Evolutionary conservation across 2,113 vertebrate species (phyloP), one percentile per base, ranked within the genome.

Genomic region (Choloepus hoffmanni): DNA sequence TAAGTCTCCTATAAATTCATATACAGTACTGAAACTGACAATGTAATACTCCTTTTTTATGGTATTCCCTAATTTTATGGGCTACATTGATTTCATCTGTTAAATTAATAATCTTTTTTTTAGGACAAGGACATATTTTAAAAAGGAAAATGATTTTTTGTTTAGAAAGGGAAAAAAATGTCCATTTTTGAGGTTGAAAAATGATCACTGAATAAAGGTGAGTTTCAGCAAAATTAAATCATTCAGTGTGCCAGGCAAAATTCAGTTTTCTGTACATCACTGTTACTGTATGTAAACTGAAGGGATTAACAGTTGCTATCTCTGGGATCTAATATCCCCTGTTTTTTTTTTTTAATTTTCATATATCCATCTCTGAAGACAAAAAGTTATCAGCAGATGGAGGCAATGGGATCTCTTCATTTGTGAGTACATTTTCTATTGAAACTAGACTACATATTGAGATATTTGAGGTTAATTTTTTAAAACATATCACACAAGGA

Each of bases 31-130:
- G 26, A 81, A 90, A 65, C 23, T 74, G 53, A 65, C 55, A 74
- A 74, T 40, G 12, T 70, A 53, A 79, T 84, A n/a, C 60, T 96
- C 24, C 33, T 11, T 58, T 58, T 58, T 81, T 68, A 60, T 55
- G 15, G 4, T 30, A 93, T 67, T 87, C 14, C 8, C 40, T 93
- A 85, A 96, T 58, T 87, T 79, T 86, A 70, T 82, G n/a, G 63
- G 7, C 53, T 60, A 26, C 10, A 4, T 68, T 77, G 60, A 13
- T 95, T 94, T 96, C 8, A n/a, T 85, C 23, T 83, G 60, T 91
- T 36, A 81, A 92, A 72, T 94, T 55, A 79, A 30, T 33, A 76
- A 36, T 36, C 19, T 63, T 4, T 82, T 82, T 77, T 72, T 15
- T 83, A 76, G 72, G 4, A 79, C 0, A 55, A 55, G 21, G 48